Percentiles rank a stretch among this genome's conserved stretches.
Evolutionary conservation across 2,888 invertebrate genomes (phyloP).

Genomic region (Meteorus cinctellus): DNA sequence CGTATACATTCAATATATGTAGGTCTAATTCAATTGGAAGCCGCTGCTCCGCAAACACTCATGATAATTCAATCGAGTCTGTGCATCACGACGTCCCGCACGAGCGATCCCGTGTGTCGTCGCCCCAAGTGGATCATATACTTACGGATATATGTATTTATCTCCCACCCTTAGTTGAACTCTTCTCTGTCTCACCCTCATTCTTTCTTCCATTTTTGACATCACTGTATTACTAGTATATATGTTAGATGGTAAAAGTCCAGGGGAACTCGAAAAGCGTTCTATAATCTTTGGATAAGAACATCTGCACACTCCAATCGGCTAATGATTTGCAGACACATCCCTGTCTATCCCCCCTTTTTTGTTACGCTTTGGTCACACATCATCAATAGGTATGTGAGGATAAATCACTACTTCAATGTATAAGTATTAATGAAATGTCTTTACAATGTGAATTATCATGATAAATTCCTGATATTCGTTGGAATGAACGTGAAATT

Average conservation of each 20-base stretch:
- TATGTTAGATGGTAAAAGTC: conserved; percentile 16
- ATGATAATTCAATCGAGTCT: conserved; percentile 72
- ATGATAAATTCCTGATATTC: too few species aligned
- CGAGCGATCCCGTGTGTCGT: conserved; percentile 44
- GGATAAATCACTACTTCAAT: too few species aligned
- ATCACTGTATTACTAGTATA: background rate
- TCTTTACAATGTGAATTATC: too few species aligned
- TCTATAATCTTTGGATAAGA: conserved; percentile 69
- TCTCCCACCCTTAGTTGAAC: conserved; percentile 29
- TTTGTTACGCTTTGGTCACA: background rate
- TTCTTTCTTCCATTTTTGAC: too few species aligned
- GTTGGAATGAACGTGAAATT: too few species aligned
- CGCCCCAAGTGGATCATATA: conserved; percentile 48
- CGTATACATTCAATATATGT: conserved; percentile 34
- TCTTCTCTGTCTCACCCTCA: too few species aligned
- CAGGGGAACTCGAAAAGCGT: conserved; percentile 54
- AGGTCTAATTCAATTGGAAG: conserved; percentile 71
- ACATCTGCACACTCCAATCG: conserved; percentile 72
- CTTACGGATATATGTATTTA: conserved; percentile 45
- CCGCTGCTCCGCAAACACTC: conserved; percentile 73
- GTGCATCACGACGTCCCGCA: conserved; percentile 38
- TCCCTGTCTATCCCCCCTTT: background rate
- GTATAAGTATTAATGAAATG: too few species aligned
- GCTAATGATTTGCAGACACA: conserved; percentile 65
- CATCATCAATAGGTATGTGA: background rate